These are phyloP conservation scores for Apeira syringaria DNA, from an alignment of 2,888 invertebrate genomes.

Conservation along the genomic window DNA sequence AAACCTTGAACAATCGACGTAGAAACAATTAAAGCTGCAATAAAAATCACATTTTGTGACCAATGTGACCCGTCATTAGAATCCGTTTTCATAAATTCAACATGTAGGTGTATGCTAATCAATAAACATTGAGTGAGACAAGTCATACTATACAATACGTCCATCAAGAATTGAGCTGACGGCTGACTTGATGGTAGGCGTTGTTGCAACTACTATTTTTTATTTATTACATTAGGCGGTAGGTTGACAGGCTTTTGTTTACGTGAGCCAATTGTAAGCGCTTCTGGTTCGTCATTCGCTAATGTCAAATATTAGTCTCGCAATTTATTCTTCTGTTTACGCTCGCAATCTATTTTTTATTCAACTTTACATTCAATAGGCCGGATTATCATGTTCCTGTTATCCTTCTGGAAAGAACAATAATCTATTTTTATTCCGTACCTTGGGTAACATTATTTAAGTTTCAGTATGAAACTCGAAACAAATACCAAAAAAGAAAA, in stretches of 20 bases:
- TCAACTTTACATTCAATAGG: too few relatives aligned
- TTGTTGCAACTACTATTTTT: constrained; percentile 48
- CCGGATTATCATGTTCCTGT: too few relatives aligned
- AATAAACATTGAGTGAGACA: constrained; percentile 44
- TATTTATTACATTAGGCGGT: constrained; percentile 54
- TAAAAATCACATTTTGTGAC: constrained; percentile 45
- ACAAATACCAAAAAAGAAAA: too few relatives aligned
- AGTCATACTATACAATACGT: constrained; percentile 53
- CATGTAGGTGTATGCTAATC: constrained; percentile 35
- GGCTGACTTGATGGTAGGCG: constrained; percentile 48
- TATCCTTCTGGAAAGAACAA: too few relatives aligned
- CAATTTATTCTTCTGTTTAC: too few relatives aligned
- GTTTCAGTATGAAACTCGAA: too few relatives aligned
- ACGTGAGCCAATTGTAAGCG: constrained; percentile 47
- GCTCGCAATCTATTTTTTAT: constrained; percentile 33
- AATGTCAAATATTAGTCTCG: constrained; percentile 53
- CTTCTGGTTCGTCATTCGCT: constrained; percentile 39
- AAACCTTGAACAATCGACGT: constrained; percentile 46
- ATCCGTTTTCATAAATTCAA: constrained; percentile 22
- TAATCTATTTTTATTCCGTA: too few relatives aligned
- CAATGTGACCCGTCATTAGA: constrained; percentile 32
- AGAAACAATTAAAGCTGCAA: constrained; percentile 36
- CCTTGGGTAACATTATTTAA: too few relatives aligned
- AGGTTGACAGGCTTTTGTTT: constrained; percentile 50
- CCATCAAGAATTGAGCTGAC: constrained; percentile 49